A percentile compares a stretch with the other conserved stretches of the same genome.
phyloP scores from a whole-genome alignment of 2,797 vertebrate genomes.

The Philypnodon macrostomus region DNA sequence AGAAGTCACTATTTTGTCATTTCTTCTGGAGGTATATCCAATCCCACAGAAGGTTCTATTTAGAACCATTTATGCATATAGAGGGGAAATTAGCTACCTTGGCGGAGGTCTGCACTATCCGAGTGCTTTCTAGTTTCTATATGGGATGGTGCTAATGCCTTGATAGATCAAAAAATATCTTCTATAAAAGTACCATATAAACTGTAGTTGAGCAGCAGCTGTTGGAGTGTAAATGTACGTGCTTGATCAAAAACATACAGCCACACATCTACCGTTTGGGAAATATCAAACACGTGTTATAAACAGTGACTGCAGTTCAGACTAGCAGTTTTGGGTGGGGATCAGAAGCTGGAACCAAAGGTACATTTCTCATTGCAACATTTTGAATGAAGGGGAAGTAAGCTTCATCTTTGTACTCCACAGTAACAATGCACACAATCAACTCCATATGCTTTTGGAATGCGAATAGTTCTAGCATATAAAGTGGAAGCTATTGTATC shows the following conservation, averaged over 20 bases:
- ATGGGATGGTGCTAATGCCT: too few relatives aligned
- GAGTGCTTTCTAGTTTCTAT: too few relatives aligned
- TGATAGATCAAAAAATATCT: too few relatives aligned
- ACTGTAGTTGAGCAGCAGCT: not conserved
- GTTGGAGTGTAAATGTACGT: not conserved
- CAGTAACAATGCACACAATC: conserved; percentile 28
- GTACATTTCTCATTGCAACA: conserved; percentile 48
- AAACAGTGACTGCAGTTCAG: too few relatives aligned
- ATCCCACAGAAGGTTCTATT: too few relatives aligned
- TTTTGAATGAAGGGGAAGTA: conserved; percentile 20
- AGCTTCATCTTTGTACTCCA: conserved; percentile 23
- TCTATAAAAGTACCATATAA: not conserved
- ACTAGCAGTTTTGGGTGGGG: not conserved
- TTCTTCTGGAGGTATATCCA: too few relatives aligned
- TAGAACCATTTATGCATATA: too few relatives aligned
- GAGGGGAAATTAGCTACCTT: too few relatives aligned
- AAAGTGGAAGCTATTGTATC: not conserved
- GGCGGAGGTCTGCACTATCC: too few relatives aligned
- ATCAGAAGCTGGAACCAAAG: conserved; percentile 24
- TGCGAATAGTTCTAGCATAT: conserved; percentile 17
- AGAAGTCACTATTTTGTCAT: too few relatives aligned
- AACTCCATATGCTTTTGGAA: conserved; percentile 38
- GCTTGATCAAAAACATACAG: not conserved
- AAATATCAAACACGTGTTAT: not conserved
- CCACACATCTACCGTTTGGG: not conserved